Base-by-base conservation (phyloP, 2,888 invertebrate species). In the Lathronympha strigana region DNA sequence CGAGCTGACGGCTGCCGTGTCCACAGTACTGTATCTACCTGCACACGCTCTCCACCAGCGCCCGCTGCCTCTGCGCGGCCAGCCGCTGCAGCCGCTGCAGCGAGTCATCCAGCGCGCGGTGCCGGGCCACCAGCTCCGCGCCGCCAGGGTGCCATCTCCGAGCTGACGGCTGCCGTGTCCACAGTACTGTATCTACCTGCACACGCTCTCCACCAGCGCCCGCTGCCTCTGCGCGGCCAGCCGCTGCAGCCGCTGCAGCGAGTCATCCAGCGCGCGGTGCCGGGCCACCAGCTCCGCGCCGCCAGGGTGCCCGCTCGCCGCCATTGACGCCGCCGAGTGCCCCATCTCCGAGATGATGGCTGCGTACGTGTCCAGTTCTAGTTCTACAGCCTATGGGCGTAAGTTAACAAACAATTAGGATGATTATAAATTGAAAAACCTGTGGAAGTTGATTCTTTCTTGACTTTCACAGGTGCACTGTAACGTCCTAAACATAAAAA, bases 261-360 rank as follows among this genome's bases (percentile, higher is more conserved):
- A 93, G 80, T 96, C 95, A 79, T 96, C 96, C 13, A 95, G 90
- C 55, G 95, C 94, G 80, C 4, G 4, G 40, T 97, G 97, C 28
- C 97, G 94, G 69, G 94, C 95, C 9, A 94, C 92, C 72, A 99
- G 96, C 8, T 95, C 94, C 75, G 95, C 96, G 57, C 96, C 95
- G 78, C 97, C 97, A 0, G 97, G 96, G 88, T 98, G 97, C 9
- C 96, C 95, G 4, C 95, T 93, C 68, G 95, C 89, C 1, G 97
- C 95, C 95, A 98, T 96, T 1, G 95, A 93, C 36, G 95, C 93
- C 1, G 98, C 98, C 66, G 95, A 96, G 80, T 96, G 95, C 1
- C 98, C 96, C 96, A 99, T 98, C 93, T 98, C 98, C 2, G 95
- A 95, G 28, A 99, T 96, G 58, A 98, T 96, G 8, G 97, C 97